Evolutionary conservation across 2,113 vertebrate species (phyloP).

Genomic region (Struthidea cinerea): DNA sequence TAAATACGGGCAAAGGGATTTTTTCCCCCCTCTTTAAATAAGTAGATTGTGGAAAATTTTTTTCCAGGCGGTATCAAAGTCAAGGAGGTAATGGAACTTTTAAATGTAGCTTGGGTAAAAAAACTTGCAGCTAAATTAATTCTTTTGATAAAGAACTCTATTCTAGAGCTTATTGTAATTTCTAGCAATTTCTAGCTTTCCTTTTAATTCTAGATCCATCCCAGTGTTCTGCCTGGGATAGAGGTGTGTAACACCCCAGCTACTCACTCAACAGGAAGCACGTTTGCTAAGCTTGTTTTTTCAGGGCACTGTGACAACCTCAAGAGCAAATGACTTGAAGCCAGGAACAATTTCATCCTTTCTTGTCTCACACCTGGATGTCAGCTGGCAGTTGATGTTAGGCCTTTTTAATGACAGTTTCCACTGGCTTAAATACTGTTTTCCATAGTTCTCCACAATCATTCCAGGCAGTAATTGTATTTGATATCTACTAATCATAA

Average conservation of each 20-base stretch:
- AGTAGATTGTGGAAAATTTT: background rate
- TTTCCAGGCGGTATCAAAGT: background rate
- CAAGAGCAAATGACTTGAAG: background rate
- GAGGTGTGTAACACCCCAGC: background rate
- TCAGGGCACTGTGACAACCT: background rate
- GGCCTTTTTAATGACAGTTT: background rate
- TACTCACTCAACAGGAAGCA: accelerated
- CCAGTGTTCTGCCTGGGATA: background rate
- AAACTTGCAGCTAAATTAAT: background rate
- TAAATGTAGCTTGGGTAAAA: background rate
- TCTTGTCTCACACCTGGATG: background rate
- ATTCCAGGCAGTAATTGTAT: background rate
- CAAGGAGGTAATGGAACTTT: background rate
- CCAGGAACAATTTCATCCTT: background rate
- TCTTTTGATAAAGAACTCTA: background rate
- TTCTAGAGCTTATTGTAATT: background rate
- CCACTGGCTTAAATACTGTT: background rate
- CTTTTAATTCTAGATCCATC: background rate
- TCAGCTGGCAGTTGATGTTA: background rate
- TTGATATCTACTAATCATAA: background rate
- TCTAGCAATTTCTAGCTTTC: background rate
- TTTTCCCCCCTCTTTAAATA: accelerated
- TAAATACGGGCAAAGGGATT: background rate
- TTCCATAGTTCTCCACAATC: background rate
- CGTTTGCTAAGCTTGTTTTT: background rate